phyloP scores from a whole-genome alignment of 92 coral and sea anemone species.

The Zoanthus sansibaricus region DNA sequence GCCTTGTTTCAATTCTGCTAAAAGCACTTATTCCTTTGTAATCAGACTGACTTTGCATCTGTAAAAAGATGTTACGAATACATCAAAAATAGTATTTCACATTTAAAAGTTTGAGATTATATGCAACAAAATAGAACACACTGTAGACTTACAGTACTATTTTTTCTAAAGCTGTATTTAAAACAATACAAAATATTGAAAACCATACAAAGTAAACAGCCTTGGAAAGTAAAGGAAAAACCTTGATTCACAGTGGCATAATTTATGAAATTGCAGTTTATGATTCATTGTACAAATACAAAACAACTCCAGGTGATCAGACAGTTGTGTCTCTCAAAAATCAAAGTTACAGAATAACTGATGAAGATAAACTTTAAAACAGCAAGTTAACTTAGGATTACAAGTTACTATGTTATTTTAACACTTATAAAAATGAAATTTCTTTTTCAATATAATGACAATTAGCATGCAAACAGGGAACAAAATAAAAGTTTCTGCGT shows the following conservation, averaged over 20 bases:
- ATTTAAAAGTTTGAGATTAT: too few relatives aligned
- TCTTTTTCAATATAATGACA: background rate
- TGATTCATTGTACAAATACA: too few relatives aligned
- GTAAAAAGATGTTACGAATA: background rate
- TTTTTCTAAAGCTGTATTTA: too few relatives aligned
- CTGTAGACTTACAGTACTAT: too few relatives aligned
- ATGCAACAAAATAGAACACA: too few relatives aligned
- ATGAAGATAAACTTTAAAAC: too few relatives aligned
- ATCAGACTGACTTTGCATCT: slow-evolving; percentile 62
- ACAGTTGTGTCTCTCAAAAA: background rate
- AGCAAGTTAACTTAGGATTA: too few relatives aligned
- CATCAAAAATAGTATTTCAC: too few relatives aligned
- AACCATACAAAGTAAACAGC: background rate
- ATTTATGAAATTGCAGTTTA: too few relatives aligned
- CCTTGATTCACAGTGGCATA: background rate
- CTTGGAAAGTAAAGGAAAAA: too few relatives aligned
- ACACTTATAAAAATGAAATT: background rate
- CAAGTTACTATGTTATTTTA: background rate
- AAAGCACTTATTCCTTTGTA: slow-evolving; percentile 74
- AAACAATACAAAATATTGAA: too few relatives aligned
- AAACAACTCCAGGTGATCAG: too few relatives aligned
- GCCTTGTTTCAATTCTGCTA: slow-evolving; percentile 80
- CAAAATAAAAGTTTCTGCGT: background rate
- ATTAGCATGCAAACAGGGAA: slow-evolving; percentile 18
- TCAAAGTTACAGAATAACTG: background rate